Evolutionary conservation across 2,113 vertebrate species (phyloP).

Genomic region (Lepisosteus osseus): DNA sequence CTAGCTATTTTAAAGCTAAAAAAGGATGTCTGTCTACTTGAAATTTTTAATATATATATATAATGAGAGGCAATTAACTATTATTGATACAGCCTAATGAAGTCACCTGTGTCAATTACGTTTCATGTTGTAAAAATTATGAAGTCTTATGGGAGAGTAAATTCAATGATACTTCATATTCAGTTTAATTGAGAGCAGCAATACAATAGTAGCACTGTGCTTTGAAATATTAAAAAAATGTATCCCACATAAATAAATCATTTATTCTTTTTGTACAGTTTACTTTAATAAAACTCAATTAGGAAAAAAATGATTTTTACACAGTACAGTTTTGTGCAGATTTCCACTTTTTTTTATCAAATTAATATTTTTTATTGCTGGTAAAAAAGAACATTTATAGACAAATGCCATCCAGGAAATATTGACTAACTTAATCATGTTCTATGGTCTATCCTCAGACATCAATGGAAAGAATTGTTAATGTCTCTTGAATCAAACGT

Average conservation of each 20-base stretch:
- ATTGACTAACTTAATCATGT: no score
- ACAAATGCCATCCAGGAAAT: no score
- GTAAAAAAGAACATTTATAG: no score
- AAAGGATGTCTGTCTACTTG: no score
- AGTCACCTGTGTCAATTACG: slow-evolving; percentile 31
- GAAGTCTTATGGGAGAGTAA: slow-evolving; percentile 17
- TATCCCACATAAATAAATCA: background rate
- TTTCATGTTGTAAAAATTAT: slow-evolving; percentile 23
- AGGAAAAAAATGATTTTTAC: slow-evolving; percentile 22
- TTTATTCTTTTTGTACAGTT: slow-evolving; percentile 29
- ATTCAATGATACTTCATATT: slow-evolving; percentile 16
- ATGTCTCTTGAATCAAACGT: no score
- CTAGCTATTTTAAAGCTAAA: no score
- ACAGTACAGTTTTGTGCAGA: slow-evolving; percentile 18
- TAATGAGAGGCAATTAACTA: slow-evolving; percentile 42
- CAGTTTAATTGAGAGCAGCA: slow-evolving; percentile 42
- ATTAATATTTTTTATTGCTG: no score
- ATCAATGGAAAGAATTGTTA: no score
- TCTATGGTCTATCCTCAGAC: no score
- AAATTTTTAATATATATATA: slow-evolving; percentile 12
- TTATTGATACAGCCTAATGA: slow-evolving; percentile 27
- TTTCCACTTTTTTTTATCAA: background rate
- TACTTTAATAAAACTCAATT: slow-evolving; percentile 36
- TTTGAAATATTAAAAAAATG: slow-evolving; percentile 7
- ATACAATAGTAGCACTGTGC: slow-evolving; percentile 33